These are phyloP conservation scores for Merluccius polli DNA, from an alignment of 2,797 vertebrate genomes.

Conservation along the genomic window DNA sequence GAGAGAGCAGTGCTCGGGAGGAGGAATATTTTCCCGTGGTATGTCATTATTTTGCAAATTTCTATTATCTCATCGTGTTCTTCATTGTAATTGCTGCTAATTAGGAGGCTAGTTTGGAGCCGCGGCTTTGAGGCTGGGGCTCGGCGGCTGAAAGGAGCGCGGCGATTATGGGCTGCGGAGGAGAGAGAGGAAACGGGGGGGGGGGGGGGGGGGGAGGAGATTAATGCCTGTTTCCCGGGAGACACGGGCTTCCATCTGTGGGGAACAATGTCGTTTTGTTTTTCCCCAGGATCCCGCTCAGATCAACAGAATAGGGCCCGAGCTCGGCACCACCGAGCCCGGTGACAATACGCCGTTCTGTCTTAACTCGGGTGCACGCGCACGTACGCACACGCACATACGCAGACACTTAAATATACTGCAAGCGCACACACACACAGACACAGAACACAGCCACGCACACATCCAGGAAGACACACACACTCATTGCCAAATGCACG, in stretches of 20 bases:
- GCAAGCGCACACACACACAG: slow-evolving; percentile 37
- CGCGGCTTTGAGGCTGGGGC: slow-evolving; percentile 96
- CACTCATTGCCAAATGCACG: background rate
- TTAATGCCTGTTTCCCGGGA: slow-evolving; percentile 99
- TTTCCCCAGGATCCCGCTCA: slow-evolving; percentile 97
- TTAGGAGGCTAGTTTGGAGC: slow-evolving; percentile 99
- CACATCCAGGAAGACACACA: slow-evolving; percentile 9
- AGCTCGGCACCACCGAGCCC: slow-evolving; percentile 64
- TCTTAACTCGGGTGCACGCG: slow-evolving; percentile 64
- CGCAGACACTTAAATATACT: too few species aligned
- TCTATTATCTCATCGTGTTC: slow-evolving; percentile 99
- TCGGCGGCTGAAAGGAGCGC: slow-evolving; percentile 97
- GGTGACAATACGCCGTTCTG: slow-evolving; percentile 92
- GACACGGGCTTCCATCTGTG: slow-evolving; percentile 99
- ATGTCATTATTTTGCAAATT: slow-evolving; percentile 99
- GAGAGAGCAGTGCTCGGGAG: slow-evolving; percentile 98
- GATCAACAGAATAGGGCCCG: slow-evolving; percentile 83
- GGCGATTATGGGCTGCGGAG: slow-evolving; percentile 98
- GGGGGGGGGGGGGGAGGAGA: slow-evolving; percentile 79
- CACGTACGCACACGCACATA: slow-evolving; percentile 24
- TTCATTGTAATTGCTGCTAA: slow-evolving; percentile 99
- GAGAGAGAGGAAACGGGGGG: slow-evolving; percentile 43
- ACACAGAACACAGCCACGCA: slow-evolving; percentile 27
- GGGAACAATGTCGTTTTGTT: slow-evolving; percentile 99
- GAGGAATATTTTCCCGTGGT: slow-evolving; percentile 99